Percentiles rank a stretch among this genome's conserved stretches.
phyloP scores from a whole-genome alignment of 2,888 invertebrate species.

The Papilio elwesi region DNA sequence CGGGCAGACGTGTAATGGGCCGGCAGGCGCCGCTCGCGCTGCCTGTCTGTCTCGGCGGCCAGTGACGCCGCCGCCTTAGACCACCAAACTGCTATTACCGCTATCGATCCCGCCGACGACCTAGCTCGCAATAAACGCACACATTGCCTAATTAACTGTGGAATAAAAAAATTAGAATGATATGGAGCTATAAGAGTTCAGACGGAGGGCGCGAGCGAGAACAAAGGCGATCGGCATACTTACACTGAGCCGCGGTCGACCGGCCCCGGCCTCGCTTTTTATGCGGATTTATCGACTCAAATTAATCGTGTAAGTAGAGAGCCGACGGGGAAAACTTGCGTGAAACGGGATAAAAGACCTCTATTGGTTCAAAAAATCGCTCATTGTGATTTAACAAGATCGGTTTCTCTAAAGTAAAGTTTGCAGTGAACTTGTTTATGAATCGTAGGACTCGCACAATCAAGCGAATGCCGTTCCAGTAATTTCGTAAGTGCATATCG shows the following conservation, averaged over 20 bases:
- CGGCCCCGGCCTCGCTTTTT: constrained; percentile 77
- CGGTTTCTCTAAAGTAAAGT: constrained; percentile 57
- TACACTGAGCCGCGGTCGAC: constrained; percentile 72
- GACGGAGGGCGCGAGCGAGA: constrained; percentile 58
- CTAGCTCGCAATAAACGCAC: constrained; percentile 53
- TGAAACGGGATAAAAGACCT: constrained; percentile 77
- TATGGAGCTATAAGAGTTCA: constrained; percentile 49
- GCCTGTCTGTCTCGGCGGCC: constrained; percentile 76
- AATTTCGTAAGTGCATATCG: constrained; percentile 2
- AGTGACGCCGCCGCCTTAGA: constrained; percentile 54
- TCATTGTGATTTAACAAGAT: constrained; percentile 69
- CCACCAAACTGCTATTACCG: constrained; percentile 65
- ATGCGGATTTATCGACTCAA: constrained; percentile 83
- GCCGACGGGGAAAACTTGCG: constrained; percentile 76
- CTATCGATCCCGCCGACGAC: constrained; percentile 60
- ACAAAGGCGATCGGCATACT: constrained; percentile 76
- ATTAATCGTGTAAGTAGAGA: constrained; percentile 82
- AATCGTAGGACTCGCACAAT: constrained; percentile 40
- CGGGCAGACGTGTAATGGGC: constrained; percentile 80
- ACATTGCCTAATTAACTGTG: constrained; percentile 53
- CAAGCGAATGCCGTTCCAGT: constrained; percentile 16
- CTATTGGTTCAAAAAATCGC: constrained; percentile 67
- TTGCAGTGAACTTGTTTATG: constrained; percentile 44
- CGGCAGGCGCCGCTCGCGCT: constrained; percentile 79
- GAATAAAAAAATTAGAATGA: constrained; percentile 63